Evolutionary conservation across 2,888 invertebrate genomes (phyloP).

Genomic region (Ornithoptera alexandrae): DNA sequence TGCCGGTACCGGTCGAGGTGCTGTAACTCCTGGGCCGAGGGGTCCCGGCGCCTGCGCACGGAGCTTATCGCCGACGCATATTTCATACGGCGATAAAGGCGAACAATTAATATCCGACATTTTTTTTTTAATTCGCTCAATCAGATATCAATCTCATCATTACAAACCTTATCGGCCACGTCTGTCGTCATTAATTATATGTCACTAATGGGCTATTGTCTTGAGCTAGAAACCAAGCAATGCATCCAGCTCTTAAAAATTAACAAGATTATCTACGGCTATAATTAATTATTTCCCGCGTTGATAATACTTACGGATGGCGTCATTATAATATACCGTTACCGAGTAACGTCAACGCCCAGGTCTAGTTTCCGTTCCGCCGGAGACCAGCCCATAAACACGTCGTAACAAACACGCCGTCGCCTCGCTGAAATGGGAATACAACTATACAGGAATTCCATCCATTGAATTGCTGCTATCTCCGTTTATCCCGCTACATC

Average conservation of each 20-base stretch:
- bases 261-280: no score
- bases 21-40: constrained; percentile 7
- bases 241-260: not conserved
- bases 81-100: constrained; percentile 18
- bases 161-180: constrained; percentile 9
- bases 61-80: constrained; percentile 27
- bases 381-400: constrained; percentile 30
- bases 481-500: constrained; percentile 40
- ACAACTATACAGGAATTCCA: constrained; percentile 49
- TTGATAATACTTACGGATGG: not conserved
- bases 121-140: constrained; percentile 13
- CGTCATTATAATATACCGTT: constrained; percentile 3
- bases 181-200: constrained; percentile 3
- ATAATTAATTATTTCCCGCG: no score
- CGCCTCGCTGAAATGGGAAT: constrained; percentile 44
- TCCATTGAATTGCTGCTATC: constrained; percentile 40
- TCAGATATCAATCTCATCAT: constrained; percentile 12
- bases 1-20: constrained; percentile 24
- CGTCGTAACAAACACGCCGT: constrained; percentile 29
- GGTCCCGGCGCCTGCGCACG: constrained; percentile 1
- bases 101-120: constrained; percentile 13
- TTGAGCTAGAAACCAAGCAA: not conserved
- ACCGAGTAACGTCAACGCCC: not conserved
- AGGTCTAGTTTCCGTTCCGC: constrained; percentile 5
- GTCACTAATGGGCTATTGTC: constrained; percentile 19